These are phyloP conservation scores for Subacronicta megacephala DNA, from an alignment of 2,888 invertebrate genomes.

Conservation along the genomic window DNA sequence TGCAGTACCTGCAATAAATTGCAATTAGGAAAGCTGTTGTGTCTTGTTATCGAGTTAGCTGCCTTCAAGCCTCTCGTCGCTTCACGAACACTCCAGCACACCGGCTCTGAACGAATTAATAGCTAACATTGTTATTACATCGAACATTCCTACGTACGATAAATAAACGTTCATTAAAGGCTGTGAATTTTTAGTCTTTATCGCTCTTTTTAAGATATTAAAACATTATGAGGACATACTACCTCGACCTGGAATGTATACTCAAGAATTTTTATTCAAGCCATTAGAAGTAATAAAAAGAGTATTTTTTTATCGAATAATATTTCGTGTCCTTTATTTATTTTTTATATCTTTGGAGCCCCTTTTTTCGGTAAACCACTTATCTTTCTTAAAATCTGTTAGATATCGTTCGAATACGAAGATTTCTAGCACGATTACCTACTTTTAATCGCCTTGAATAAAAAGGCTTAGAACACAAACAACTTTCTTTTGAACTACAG, in stretches of 20 bases:
- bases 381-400: too few relatives aligned
- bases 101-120: constrained; percentile 76
- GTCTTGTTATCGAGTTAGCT: constrained; percentile 89
- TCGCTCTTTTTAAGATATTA: neutral
- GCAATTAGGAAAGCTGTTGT: constrained; percentile 88
- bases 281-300: too few relatives aligned
- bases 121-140: constrained; percentile 67
- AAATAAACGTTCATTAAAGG: constrained; percentile 15
- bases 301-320: too few relatives aligned
- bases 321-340: too few relatives aligned
- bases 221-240: neutral
- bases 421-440: neutral
- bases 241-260: neutral
- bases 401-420: neutral
- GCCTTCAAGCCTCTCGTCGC: constrained; percentile 79
- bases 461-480: too few relatives aligned
- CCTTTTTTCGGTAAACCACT: too few relatives aligned
- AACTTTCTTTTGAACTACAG: neutral
- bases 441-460: neutral
- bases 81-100: constrained; percentile 73
- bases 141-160: constrained; percentile 37
- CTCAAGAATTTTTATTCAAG: too few relatives aligned
- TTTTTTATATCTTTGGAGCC: too few relatives aligned
- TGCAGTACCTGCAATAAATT: constrained; percentile 90
- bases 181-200: constrained; percentile 2